Base-by-base conservation (phyloP, 2,797 vertebrate species). In the Austrolebias charrua region DNA sequence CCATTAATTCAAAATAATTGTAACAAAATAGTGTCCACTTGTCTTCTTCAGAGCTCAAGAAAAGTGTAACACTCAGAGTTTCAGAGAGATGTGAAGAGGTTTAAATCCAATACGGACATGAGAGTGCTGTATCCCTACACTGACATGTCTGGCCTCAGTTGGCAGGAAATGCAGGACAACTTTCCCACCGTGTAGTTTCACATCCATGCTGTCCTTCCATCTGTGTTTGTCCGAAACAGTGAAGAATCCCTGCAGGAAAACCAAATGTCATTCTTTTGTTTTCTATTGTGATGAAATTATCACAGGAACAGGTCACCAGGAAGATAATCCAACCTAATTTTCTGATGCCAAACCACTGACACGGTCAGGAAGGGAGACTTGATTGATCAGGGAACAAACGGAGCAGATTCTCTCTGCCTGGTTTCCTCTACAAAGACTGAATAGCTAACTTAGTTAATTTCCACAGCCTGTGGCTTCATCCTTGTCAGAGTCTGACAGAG, bases 361-460 rank as follows among this genome's bases (percentile, higher is more conserved):
- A 44, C 44, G 42, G 63, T 60, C 56, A 63, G 67, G 71, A 69
- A 80, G 56, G 56, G 73, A 49, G 74, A 78, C 73, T 11, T 90
- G 89, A 91, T 89, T 88, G 90, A 90, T 90, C 54, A 44, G 72
- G 24, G 62, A 82, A 83, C 79, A 80, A 87, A 66, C 78, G 74
- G 56, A 64, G 14, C 78, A 69, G 70, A 66, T 80, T 85, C 63
- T 74, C 73, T 60, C 65, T 51, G 68, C 67, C 74, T 59, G 63
- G 56, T 38, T 82, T 80, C 79, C 75, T 71, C 66, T 72, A 45
- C 31, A 63, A 45, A 59, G 54, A 77, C 66, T 24, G 78, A 90
- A 91, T 76, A 67, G 75, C 54, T 86, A 88, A 89, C 76, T 87
- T 28, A 73, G 81, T 90, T 89, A 75, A 80, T 88, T 78, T 79